Evolutionary conservation across 1,140 invertebrate species (phyloP), one percentile per base, ranked within the genome.

Genomic region (Drosophila mauritiana): DNA sequence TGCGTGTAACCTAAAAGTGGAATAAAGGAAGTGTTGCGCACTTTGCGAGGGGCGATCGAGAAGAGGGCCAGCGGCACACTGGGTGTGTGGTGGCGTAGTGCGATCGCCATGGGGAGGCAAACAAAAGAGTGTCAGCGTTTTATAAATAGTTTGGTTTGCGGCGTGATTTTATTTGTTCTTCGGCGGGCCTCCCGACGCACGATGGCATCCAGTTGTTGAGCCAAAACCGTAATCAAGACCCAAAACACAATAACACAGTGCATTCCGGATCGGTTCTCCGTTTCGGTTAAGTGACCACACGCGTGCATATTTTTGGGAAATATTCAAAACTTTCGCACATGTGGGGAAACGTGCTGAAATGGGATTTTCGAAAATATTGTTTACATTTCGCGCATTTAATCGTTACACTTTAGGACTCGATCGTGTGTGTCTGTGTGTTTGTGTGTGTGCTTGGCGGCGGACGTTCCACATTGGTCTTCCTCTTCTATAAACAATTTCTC

Each of bases 381-480:
- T 89, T 88, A 88, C 76, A 78, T 89, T 80, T 70, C 37, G 55
- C 63, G 80, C 62, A 86, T 84, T 88, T 88, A 84, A 89, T 89
- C 84, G 77, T 89, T 89, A 89, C 84, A 89, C 84, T 89, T 89
- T 89, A 69, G 69, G 76, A 74, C 67, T 73, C 56, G 42, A 48
- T 34, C 22, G 27, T 46, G 34, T 27, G 62, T 48, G 63, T 43
- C 48, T 42, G 52, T 53, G 48, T 43, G 37, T 39, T n/a, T 42
- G 15, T 37, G 39, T 20, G 62, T 46, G 59, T 46, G 54, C 34
- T 57, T 49, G 49, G 59, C 57, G 75, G 77, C 84, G 77, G 84
- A 84, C 84, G 84, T 88, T 80, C 73, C 59, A 89, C 84, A 89
- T 89, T 77, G 89, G 77, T 89, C 84, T 89, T 89, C 84, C 85